These are phyloP conservation scores for Podotricha telesiphe DNA, from an alignment of 2,888 invertebrate genomes.

Conservation along the genomic window DNA sequence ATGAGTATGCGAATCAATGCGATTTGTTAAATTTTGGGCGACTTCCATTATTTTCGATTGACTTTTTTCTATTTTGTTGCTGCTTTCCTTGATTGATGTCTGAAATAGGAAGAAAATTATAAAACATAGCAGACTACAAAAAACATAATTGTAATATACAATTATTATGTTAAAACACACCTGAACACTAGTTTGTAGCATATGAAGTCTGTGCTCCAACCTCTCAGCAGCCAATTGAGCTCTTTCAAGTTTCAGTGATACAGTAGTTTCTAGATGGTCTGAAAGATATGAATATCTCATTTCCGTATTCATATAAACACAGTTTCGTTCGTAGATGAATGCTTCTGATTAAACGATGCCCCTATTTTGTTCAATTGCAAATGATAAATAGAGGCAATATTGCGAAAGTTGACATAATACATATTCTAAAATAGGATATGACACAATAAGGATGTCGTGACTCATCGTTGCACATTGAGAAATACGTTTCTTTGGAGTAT, in stretches of 20 bases:
- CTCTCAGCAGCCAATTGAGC: constrained; percentile 78
- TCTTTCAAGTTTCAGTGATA: constrained; percentile 75
- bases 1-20: constrained; percentile 66
- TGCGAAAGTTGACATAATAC: constrained; percentile 68
- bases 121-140: background rate
- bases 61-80: constrained; percentile 69
- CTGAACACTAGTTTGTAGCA: constrained; percentile 75
- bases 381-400: constrained; percentile 58
- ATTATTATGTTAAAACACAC: constrained; percentile 50
- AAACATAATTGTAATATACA: background rate
- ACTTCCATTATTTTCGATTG: constrained; percentile 68
- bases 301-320: constrained; percentile 40
- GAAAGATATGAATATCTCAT: constrained; percentile 48
- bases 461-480: constrained; percentile 50
- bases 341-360: constrained; percentile 68
- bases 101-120: constrained; percentile 53
- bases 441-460: constrained; percentile 63
- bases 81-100: constrained; percentile 74
- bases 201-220: constrained; percentile 74
- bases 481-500: constrained; percentile 44
- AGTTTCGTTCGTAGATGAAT: constrained; percentile 51
- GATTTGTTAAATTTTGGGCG: constrained; percentile 69
- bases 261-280: constrained; percentile 77
- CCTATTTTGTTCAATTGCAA: constrained; percentile 69
- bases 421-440: constrained; percentile 76